Conservation (phyloP, 2,113 vertebrate species). For the Morone saxatilis region DNA sequence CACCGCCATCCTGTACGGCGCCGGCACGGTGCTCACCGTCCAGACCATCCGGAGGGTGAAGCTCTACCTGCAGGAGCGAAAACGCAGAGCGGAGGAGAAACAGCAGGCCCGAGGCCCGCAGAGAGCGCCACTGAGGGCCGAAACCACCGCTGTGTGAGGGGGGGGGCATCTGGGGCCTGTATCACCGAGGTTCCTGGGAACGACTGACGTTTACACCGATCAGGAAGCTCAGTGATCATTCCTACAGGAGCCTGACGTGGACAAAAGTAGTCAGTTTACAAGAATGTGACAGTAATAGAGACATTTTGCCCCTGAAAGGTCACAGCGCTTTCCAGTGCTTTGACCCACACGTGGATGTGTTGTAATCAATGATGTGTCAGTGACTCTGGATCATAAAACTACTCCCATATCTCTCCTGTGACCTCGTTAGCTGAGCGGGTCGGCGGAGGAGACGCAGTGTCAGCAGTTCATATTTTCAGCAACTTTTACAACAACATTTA, state of each 20-base stretch:
- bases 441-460: too few relatives aligned
- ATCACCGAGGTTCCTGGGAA: too few relatives aligned
- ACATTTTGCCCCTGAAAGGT: not conserved
- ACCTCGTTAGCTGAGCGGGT: too few relatives aligned
- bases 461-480: too few relatives aligned
- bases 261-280: slow-evolving; percentile 2
- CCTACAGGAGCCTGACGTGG: not conserved
- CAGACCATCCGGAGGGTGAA: slow-evolving; percentile 74
- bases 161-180: too few relatives aligned
- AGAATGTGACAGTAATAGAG: not conserved
- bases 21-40: slow-evolving; percentile 79
- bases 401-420: too few relatives aligned
- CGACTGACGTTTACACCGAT: too few relatives aligned
- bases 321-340: not conserved
- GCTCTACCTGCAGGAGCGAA: slow-evolving; percentile 64
- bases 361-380: too few relatives aligned
- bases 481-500: too few relatives aligned
- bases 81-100: slow-evolving; percentile 41
- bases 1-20: slow-evolving; percentile 82
- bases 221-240: not conserved
- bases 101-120: slow-evolving; percentile 6
- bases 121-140: slow-evolving; percentile 47
- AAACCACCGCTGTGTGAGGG: slow-evolving; percentile 66
- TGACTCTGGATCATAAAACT: too few relatives aligned
- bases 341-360: not conserved